Conservation (phyloP, 2,113 vertebrate species). For the Sebastes schlegelii region DNA sequence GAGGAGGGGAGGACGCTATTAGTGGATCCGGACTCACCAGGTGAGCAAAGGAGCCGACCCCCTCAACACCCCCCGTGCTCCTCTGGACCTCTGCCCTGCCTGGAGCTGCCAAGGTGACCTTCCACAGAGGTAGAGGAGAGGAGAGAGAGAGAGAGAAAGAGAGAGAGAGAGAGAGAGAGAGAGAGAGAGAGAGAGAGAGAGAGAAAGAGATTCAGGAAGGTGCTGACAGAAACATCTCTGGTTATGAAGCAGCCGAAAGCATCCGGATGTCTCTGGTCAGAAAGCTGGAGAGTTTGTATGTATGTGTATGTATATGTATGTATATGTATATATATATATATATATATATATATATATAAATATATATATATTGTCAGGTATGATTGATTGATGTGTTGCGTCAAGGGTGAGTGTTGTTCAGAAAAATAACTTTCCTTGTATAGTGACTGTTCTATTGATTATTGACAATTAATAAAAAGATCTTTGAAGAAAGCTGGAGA, state of each 20-base stretch:
- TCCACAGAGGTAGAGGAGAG: slow-evolving; percentile 29
- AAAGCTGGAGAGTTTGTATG: too few species aligned
- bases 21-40: slow-evolving; percentile 80
- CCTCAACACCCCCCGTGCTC: slow-evolving; percentile 43
- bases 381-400: too few species aligned
- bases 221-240: slow-evolving; percentile 73
- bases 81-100: slow-evolving; percentile 70
- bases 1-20: slow-evolving; percentile 43
- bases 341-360: too few species aligned
- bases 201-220: slow-evolving; percentile 20
- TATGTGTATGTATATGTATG: too few species aligned
- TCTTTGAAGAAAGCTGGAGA: not conserved
- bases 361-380: too few species aligned
- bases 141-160: slow-evolving; percentile 15
- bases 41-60: slow-evolving; percentile 76
- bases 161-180: not conserved
- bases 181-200: slow-evolving; percentile 15
- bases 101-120: slow-evolving; percentile 81
- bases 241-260: not conserved
- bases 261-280: slow-evolving; percentile 43
- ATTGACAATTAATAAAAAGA: too few species aligned
- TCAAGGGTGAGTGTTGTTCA: too few species aligned
- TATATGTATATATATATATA: too few species aligned
- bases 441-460: too few species aligned
- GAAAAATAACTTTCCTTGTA: too few species aligned